These are phyloP conservation scores for Rhopalosiphum padi DNA, from an alignment of 1,140 invertebrate species.

Conservation along the genomic window DNA sequence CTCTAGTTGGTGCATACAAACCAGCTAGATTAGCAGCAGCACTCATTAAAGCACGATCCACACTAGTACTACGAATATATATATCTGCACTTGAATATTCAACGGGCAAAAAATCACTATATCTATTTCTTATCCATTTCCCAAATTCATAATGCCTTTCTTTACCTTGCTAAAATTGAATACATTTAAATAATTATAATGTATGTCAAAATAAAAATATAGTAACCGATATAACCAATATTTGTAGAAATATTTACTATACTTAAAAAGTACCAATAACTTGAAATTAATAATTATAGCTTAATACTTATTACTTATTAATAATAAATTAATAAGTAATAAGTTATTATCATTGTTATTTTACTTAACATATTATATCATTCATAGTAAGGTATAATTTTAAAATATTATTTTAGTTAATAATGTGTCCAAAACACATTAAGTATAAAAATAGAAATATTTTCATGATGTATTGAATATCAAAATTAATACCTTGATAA, in stretches of 20 bases:
- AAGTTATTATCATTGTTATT: neutral
- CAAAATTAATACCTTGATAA: no score
- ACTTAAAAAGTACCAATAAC: neutral
- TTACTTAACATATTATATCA: neutral
- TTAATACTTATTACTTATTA: neutral
- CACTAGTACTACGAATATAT: conserved; percentile 74
- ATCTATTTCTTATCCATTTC: conserved; percentile 70
- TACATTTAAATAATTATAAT: neutral
- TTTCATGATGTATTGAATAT: no score
- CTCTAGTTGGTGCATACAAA: conserved; percentile 75
- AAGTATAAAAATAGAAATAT: no score
- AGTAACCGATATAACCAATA: neutral
- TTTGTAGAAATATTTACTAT: neutral
- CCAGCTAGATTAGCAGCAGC: conserved; percentile 82
- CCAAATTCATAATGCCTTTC: conserved; percentile 71
- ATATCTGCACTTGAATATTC: conserved; percentile 71
- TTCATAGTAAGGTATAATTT: neutral
- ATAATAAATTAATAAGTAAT: no score
- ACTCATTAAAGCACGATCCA: conserved; percentile 83
- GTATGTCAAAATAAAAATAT: neutral
- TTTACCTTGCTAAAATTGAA: conserved; percentile 70
- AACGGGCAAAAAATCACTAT: conserved; percentile 69
- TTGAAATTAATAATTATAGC: neutral
- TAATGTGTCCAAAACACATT: no score
- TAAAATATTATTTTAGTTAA: neutral